Evolutionary conservation across 2,888 invertebrate genomes (phyloP).

Genomic region (Lamellibrachia satsuma): DNA sequence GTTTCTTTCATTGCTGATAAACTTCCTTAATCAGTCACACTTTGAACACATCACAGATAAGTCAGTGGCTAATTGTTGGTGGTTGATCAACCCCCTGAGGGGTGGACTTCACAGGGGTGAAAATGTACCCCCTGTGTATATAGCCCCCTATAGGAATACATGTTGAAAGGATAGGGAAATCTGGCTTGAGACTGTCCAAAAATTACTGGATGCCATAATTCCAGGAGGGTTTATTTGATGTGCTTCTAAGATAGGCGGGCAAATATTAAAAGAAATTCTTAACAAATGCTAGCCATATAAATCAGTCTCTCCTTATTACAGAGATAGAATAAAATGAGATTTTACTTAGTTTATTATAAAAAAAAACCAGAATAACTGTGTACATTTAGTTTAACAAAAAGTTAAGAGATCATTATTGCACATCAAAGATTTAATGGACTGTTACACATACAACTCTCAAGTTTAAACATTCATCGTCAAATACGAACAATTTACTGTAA

Average conservation of each 20-base stretch:
- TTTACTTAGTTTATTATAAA: background rate
- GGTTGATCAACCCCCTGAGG: background rate
- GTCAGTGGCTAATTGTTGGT: background rate
- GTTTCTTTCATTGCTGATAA: background rate
- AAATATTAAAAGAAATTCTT: background rate
- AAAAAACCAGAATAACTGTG: background rate
- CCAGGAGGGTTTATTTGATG: background rate
- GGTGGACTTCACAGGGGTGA: background rate
- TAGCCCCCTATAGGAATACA: background rate
- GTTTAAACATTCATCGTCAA: background rate
- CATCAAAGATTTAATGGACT: background rate
- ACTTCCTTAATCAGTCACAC: conserved; percentile 17
- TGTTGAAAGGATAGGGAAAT: background rate
- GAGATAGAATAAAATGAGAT: background rate
- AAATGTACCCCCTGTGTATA: background rate
- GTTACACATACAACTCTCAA: background rate
- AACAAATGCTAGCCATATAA: background rate
- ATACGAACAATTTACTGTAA: background rate
- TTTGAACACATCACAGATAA: conserved; percentile 3
- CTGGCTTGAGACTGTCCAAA: background rate
- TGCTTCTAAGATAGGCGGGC: background rate
- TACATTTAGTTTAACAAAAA: background rate
- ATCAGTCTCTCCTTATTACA: background rate
- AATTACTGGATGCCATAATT: background rate
- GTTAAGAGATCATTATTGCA: background rate